Evolutionary conservation across 2,797 vertebrate genomes (phyloP).

Genomic region (Emys orbicularis): DNA sequence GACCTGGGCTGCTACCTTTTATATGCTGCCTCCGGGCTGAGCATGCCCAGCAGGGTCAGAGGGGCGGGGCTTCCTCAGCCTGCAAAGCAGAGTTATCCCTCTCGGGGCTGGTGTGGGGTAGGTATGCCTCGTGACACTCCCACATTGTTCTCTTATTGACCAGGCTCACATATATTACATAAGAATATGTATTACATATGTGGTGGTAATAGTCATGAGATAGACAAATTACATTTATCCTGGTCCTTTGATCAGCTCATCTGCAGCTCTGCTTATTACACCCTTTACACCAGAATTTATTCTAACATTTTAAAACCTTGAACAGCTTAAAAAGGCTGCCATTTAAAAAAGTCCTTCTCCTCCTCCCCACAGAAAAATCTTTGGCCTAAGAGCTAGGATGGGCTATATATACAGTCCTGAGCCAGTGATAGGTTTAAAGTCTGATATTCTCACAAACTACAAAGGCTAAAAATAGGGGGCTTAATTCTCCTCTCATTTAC

Average conservation of each 20-base stretch:
- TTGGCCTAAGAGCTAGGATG: background rate
- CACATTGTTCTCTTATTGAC: background rate
- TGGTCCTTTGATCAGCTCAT: background rate
- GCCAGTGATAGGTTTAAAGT: background rate
- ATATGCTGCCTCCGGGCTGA: too few relatives aligned
- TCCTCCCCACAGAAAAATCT: background rate
- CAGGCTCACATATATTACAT: background rate
- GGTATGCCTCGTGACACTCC: too few relatives aligned
- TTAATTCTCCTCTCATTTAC: background rate
- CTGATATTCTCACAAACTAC: background rate
- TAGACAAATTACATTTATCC: background rate
- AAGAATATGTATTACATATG: background rate
- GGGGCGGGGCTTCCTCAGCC: too few relatives aligned
- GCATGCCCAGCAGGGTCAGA: too few relatives aligned
- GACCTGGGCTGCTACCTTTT: too few relatives aligned
- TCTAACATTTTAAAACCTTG: background rate
- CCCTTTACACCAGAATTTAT: background rate
- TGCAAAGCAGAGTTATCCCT: too few relatives aligned
- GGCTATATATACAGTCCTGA: background rate
- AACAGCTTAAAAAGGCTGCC: background rate
- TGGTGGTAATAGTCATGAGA: background rate
- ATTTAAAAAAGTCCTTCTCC: background rate
- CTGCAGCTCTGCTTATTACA: background rate
- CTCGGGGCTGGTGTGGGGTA: too few relatives aligned
- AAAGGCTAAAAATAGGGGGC: background rate